These are phyloP conservation scores for Drosophila sp. DNA, from an alignment of 1,140 invertebrate species.

Conservation along the genomic window DNA sequence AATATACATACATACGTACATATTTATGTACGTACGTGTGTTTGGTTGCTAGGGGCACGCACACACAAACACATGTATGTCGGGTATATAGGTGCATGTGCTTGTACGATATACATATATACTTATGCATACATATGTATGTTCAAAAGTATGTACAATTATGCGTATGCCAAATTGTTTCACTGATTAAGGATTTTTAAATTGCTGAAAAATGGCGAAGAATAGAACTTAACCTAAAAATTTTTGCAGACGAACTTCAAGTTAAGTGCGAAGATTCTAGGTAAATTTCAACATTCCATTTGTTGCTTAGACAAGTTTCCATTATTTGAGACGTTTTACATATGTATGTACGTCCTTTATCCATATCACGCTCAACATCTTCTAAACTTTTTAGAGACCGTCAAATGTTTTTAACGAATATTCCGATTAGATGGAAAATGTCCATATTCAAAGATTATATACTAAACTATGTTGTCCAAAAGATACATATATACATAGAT, in stretches of 20 bases:
- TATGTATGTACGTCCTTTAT: background rate
- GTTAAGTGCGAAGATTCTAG: background rate
- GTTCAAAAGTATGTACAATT: constrained; percentile 24
- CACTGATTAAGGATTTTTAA: constrained; percentile 48
- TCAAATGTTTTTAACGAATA: too few species aligned
- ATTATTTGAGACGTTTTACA: background rate
- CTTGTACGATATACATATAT: background rate
- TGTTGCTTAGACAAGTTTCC: background rate
- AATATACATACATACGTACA: constrained; percentile 29
- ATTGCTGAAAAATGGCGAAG: constrained; percentile 6
- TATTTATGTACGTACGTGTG: constrained; percentile 23
- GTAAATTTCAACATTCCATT: background rate
- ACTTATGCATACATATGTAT: constrained; percentile 1
- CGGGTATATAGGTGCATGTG: constrained; percentile 5
- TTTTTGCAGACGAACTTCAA: constrained; percentile 1
- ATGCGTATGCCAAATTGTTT: constrained; percentile 3
- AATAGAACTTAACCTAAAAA: constrained; percentile 60
- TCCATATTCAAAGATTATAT: too few species aligned
- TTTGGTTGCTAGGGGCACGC: constrained; percentile 69
- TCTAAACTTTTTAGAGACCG: background rate
- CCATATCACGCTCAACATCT: background rate
- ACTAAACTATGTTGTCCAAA: too few species aligned
- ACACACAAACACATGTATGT: constrained; percentile 27
- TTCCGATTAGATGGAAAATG: too few species aligned
- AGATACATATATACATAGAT: too few species aligned